phyloP scores from a whole-genome alignment of 1,140 invertebrate species.

The Drosophila nannoptera region DNA sequence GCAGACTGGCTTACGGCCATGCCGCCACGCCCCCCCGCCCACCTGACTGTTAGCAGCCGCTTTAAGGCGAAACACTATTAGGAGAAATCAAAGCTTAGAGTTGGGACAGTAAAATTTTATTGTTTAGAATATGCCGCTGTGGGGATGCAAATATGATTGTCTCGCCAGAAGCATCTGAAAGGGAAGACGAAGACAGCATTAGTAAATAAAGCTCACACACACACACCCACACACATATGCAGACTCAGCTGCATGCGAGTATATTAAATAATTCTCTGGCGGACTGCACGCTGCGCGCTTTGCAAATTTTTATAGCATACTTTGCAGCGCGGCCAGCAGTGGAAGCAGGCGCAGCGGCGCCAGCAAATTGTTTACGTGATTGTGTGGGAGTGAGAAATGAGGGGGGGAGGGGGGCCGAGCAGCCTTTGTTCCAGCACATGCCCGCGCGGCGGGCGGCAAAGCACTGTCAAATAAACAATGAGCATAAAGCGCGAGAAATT shows the following conservation, averaged over 20 bases:
- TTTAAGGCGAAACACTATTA: conserved; percentile 1
- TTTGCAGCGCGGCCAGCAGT: conserved; percentile 6
- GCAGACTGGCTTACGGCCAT: conserved; percentile 11
- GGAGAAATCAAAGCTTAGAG: background rate
- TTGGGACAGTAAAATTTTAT: conserved; percentile 33
- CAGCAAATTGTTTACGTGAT: too few relatives aligned
- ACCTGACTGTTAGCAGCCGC: background rate
- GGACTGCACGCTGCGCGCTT: conserved; percentile 28
- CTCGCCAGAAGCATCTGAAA: conserved; percentile 17
- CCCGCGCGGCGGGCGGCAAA: conserved; percentile 42
- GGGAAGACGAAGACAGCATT: background rate
- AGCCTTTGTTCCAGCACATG: conserved; percentile 1
- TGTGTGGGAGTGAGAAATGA: background rate
- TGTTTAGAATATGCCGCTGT: background rate
- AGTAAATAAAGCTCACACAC: conserved; percentile 9
- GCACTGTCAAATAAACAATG: conserved; percentile 63
- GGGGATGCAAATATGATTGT: background rate
- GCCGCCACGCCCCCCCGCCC: too few relatives aligned
- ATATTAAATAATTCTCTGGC: background rate
- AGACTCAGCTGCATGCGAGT: background rate
- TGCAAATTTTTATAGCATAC: conserved; percentile 51
- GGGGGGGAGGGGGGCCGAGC: background rate
- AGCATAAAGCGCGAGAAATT: conserved; percentile 58
- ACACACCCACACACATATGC: conserved; percentile 25
- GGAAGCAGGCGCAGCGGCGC: background rate